Base-by-base conservation (phyloP, 2,888 invertebrate genomes). In the Ectropis crepuscularia region DNA sequence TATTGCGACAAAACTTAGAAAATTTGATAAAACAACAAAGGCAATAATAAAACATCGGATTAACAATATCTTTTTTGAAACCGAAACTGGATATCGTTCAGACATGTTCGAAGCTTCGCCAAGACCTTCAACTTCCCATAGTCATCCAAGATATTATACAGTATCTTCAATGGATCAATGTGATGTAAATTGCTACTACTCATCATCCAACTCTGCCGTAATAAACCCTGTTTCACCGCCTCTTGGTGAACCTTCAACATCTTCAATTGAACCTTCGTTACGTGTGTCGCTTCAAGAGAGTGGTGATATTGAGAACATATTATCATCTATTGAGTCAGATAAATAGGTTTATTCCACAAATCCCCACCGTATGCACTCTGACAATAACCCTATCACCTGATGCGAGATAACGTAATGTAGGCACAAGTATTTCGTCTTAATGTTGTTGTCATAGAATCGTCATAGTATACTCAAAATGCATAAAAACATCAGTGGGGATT, bases 61-160 rank as follows among this genome's bases (percentile, higher is more conserved):
- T 61, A 64, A 67, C 48, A 67, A 67, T 55, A 67, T 67, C 36
- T 39, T 64, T 61, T 67, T 67, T 67, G 64, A 67, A 64, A 55
- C 67, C 64, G 67, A 67, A 67, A 67, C 54, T 64, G 63, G 64
- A 61, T 61, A 64, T 67, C 61, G 51, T 38, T 42, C 61, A 57
- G 67, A 67, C 48, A 67, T 64, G 64, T 67, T 54, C 41, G 61
- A 37, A 53, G 67, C 36, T 67, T 64, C 42, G 38, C 39, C 61
- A 64, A 67, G 64, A 67, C 64, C 61, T 46, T 65, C 68, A 48
- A 55, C 47, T 46, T 66, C 65, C 41, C 63, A 61, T 50, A 62
- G 68, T 55, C 58, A 63, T 65, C 60, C 71, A 50, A 65, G 62
- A 62, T 61, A 69, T 12, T 65, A 65, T 65, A 57, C 57, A 49